Evolutionary conservation across 1,140 invertebrate species (phyloP).

Genomic region (Luehdorfia chinensis): DNA sequence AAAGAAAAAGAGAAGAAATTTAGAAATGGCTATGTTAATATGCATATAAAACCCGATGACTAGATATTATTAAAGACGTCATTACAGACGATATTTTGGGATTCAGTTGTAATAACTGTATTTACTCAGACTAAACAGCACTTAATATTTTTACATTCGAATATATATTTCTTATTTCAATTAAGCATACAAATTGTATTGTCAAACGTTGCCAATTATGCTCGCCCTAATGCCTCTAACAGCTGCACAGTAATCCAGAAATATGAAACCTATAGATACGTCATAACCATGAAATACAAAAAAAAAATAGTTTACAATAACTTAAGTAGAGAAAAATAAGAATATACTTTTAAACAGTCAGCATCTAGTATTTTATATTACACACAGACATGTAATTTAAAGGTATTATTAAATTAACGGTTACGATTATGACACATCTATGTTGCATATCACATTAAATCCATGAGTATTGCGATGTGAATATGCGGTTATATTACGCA

Average conservation of each 20-base stretch:
- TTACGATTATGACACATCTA: slow-evolving; percentile 7
- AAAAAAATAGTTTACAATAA: no score
- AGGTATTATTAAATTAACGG: no score
- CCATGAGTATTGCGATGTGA: slow-evolving; percentile 34
- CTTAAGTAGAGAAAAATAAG: no score
- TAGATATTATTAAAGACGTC: slow-evolving; percentile 36
- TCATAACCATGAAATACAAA: background rate
- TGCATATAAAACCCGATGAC: slow-evolving; percentile 49
- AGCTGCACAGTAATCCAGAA: slow-evolving; percentile 36
- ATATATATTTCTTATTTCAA: slow-evolving; percentile 45
- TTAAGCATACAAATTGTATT: slow-evolving; percentile 68
- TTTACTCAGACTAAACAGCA: slow-evolving; percentile 28
- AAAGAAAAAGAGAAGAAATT: background rate
- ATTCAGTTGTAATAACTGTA: background rate
- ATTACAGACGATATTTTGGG: background rate
- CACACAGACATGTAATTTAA: no score
- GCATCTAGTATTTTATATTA: no score
- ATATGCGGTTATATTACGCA: slow-evolving; percentile 31
- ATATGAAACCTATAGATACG: slow-evolving; percentile 23
- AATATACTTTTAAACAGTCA: no score
- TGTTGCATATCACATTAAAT: slow-evolving; percentile 21
- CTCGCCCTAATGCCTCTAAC: slow-evolving; percentile 60
- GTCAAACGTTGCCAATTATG: slow-evolving; percentile 66
- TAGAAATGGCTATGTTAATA: slow-evolving; percentile 32
- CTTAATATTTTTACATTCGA: slow-evolving; percentile 31